Base-by-base conservation (phyloP, 2,113 vertebrate genomes). In the Onychostruthus taczanowskii region DNA sequence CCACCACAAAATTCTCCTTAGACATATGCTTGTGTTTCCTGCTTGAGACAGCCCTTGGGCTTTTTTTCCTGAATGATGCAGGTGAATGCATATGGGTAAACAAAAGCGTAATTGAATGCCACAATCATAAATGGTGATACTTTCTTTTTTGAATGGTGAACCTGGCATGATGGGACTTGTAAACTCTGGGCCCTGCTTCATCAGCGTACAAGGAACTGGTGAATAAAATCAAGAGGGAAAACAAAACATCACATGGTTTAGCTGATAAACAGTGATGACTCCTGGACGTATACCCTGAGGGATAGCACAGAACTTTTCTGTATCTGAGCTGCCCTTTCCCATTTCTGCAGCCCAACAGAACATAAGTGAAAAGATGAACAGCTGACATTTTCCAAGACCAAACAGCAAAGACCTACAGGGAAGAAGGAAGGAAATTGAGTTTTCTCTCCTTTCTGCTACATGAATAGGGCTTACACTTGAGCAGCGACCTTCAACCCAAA, bases 171-270 rank as follows among this genome's bases (percentile, higher is more conserved):
- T 24, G 22, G 27, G 44, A 78, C 16, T 19, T n/a, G 20, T 26
- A 61, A 85, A 52, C 23, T 58, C 33, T 22, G 21, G 43, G 46
- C 49, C 27, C 49, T 37, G 49, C 30, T 49, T 43, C 50, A 27
- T n/a, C 41, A 30, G 43, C 0, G 0, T 14, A 49, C 22, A 31
- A 69, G 16, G 41, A 70, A 30, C n/a, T 14, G 12, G 55, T 41
- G 39, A 80, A 77, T 8, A 41, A 62, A 84, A 49, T 18, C 31
- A 59, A n/a, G 39, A 77, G 17, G 2, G 4, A 86, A 75, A 73
- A 12, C 23, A 41, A 13, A 61, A 56, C 61, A 68, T 31, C 52
- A 12, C 20, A 37, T 3, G 20, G 17, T 41, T 69, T 44, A 59
- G 50, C 30, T 44, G 55, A 63, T 35, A 49, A 55, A 70, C 15